Percentiles rank a stretch among this genome's conserved stretches.
phyloP scores from a whole-genome alignment of 2,888 invertebrate species.

The Ectemnius continuus region DNA sequence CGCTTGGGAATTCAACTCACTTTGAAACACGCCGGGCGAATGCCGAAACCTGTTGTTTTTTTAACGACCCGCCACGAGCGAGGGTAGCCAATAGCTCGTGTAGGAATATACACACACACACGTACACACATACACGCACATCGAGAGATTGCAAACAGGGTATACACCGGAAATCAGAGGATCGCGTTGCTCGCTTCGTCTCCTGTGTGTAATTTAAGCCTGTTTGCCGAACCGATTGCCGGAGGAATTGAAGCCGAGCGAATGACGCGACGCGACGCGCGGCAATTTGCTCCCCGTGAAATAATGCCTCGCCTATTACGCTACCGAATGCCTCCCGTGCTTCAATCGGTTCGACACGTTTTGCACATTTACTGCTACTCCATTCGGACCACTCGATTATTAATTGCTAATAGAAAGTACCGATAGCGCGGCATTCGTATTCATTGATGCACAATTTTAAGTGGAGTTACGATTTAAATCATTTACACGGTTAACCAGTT shows the following conservation, averaged over 20 bases:
- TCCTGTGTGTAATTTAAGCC: slow-evolving; percentile 6
- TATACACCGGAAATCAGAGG: slow-evolving; percentile 4
- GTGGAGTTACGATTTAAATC: no score
- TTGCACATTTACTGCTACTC: neutral
- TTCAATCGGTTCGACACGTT: neutral
- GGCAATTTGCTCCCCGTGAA: neutral
- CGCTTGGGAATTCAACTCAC: neutral
- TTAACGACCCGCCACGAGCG: neutral
- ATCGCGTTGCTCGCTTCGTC: neutral
- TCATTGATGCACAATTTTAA: no score
- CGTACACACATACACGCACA: no score
- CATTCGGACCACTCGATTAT: neutral
- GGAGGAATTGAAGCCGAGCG: slow-evolving; percentile 2
- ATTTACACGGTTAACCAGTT: no score
- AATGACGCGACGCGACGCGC: neutral
- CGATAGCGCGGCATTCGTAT: no score
- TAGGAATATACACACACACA: no score
- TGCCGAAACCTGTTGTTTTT: neutral
- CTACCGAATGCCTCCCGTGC: no score
- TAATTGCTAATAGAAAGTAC: neutral
- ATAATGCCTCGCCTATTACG: no score
- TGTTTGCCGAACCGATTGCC: slow-evolving; percentile 9
- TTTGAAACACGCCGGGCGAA: neutral
- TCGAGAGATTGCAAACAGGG: no score
- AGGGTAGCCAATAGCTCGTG: no score